Base-by-base conservation (phyloP, 2,888 invertebrate species). In the Magallana nippona region DNA sequence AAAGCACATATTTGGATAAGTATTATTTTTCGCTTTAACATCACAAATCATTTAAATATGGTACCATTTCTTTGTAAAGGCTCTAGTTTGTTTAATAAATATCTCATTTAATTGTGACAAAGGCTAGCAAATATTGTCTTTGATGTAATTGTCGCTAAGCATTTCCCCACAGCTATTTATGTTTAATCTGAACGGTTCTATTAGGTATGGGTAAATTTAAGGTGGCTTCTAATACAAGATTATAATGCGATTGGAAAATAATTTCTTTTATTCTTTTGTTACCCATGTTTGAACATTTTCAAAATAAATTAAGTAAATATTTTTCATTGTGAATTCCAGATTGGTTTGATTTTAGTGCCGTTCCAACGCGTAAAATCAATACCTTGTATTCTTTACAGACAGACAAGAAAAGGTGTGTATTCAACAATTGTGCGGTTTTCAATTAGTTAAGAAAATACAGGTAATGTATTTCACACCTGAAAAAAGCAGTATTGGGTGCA, bases 1-100 rank as follows among this genome's bases (percentile, higher is more conserved):
- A 83, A 83, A 83, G 71, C 79, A 83, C 79, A 83, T 83, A 83
- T 83, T 83, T 83, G 79, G 27, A 44, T 83, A 77, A 78, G 78
- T 82, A 82, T 82, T 82, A 57, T 82, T 79, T 22, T 60, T 17
- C 55, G 60, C 78, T 71, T 71, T 71, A 71, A 71, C 71, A 71
- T 71, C 27, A 71, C 71, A 71, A 71, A 71, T 71, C 71, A 71
- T 71, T 71, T 71, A 71, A 60, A 71, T 71, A 71, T 71, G 71
- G 71, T 71, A 71, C 71, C 71, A 71, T 71, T 71, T 71, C 71
- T 71, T 71, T 71, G 11, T 71, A 15, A 32, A 71, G 71, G 71
- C 15, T 22, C 27, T 71, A 71, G 71, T 71, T 71, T 71, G 71
- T 71, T 71, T 71, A 71, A 71, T 71, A 71, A 71, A 71, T 22